Evolutionary conservation across 2,888 invertebrate species (phyloP).

Genomic region (Chesias legatella): DNA sequence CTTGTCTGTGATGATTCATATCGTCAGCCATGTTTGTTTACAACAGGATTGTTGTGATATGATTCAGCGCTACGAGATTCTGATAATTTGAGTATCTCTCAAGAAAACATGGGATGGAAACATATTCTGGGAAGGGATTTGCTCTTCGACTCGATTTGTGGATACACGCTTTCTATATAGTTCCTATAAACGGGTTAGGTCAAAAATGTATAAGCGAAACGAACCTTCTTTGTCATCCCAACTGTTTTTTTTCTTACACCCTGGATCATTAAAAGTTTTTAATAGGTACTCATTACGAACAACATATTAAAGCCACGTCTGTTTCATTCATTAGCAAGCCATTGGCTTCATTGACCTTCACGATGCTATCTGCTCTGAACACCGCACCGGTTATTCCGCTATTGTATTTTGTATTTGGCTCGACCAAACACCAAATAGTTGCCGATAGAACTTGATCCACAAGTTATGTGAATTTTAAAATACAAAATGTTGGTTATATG

Average conservation of each 20-base stretch:
- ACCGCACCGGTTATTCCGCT: conserved; percentile 38
- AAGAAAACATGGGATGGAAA: conserved; percentile 14
- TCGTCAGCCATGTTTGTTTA: conserved; percentile 46
- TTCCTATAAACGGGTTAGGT: too few relatives aligned
- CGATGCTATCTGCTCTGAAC: conserved; percentile 33
- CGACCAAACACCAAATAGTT: background rate
- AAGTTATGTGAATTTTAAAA: too few relatives aligned
- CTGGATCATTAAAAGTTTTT: too few relatives aligned
- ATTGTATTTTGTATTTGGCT: conserved; percentile 29
- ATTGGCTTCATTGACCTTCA: conserved; percentile 40
- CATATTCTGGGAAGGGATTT: conserved; percentile 7
- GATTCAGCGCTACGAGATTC: conserved; percentile 37
- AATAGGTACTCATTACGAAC: conserved; percentile 6
- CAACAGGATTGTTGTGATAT: conserved; percentile 35
- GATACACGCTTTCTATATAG: too few relatives aligned
- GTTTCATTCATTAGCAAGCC: conserved; percentile 23
- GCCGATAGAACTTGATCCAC: background rate
- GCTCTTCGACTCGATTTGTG: background rate
- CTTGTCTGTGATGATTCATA: conserved; percentile 42
- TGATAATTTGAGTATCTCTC: conserved; percentile 18
- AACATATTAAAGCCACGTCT: conserved; percentile 8
- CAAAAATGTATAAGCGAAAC: too few relatives aligned
- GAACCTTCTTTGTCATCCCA: too few relatives aligned
- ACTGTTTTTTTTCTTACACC: too few relatives aligned
- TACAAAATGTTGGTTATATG: too few relatives aligned